These are phyloP conservation scores for Heliocidaris tuberculata DNA, from an alignment of 35 echinoderm and acorn worm species.

Conservation along the genomic window DNA sequence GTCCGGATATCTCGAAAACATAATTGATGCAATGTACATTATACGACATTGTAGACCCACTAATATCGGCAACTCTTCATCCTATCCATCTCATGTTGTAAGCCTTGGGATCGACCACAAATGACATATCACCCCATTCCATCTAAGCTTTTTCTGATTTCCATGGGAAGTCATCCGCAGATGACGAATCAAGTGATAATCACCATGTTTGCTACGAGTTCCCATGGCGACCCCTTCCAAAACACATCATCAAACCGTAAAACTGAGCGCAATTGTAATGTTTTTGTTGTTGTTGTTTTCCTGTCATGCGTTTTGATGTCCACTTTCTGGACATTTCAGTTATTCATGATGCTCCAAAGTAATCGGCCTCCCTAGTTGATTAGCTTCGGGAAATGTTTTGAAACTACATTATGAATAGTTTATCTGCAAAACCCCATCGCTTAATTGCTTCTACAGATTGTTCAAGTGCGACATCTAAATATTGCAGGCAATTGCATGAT, in stretches of 20 bases:
- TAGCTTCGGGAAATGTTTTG: too few relatives aligned
- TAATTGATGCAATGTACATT: too few relatives aligned
- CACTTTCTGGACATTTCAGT: too few relatives aligned
- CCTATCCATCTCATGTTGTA: too few relatives aligned
- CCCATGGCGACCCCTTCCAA: not conserved
- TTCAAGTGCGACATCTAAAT: too few relatives aligned
- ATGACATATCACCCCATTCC: not conserved
- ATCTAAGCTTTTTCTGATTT: not conserved
- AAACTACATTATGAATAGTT: not conserved
- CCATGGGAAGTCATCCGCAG: not conserved
- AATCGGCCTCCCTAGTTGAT: not conserved
- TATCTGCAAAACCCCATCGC: not conserved
- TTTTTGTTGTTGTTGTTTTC: too few relatives aligned
- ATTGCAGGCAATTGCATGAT: too few relatives aligned
- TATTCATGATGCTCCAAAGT: not conserved
- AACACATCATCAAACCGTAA: not conserved
- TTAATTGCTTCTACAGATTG: too few relatives aligned
- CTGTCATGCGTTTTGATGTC: too few relatives aligned
- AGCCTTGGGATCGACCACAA: not conserved
- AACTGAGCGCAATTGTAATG: not conserved
- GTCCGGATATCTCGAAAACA: too few relatives aligned
- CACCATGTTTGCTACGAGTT: not conserved
- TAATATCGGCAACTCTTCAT: too few relatives aligned
- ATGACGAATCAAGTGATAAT: not conserved
- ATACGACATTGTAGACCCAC: too few relatives aligned